These are phyloP conservation scores for Gouania willdenowi DNA, from an alignment of 2,797 vertebrate genomes.

Conservation along the genomic window DNA sequence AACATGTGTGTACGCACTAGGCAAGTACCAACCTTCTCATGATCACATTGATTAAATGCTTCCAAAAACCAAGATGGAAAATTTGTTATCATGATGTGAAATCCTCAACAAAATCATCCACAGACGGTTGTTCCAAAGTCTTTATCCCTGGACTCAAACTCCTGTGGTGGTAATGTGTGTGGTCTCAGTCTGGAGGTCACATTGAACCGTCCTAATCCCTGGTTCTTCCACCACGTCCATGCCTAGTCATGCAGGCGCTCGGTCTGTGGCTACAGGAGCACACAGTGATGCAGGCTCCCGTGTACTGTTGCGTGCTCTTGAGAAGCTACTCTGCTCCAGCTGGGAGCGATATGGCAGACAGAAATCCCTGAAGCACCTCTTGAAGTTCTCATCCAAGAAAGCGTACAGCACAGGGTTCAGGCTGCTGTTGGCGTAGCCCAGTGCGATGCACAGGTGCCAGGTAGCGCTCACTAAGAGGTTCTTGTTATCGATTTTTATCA, in stretches of 20 bases:
- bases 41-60: slow-evolving; percentile 2
- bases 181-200: slow-evolving; percentile 76
- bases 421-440: slow-evolving; percentile 97
- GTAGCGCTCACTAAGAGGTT: slow-evolving; percentile 85
- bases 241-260: slow-evolving; percentile 82
- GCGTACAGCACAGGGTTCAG: slow-evolving; percentile 95
- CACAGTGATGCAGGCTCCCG: slow-evolving; percentile 83
- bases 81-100: neutral
- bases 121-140: neutral
- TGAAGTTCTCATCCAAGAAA: slow-evolving; percentile 96
- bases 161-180: slow-evolving; percentile 81
- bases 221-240: slow-evolving; percentile 61
- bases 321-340: slow-evolving; percentile 81
- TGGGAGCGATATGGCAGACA: slow-evolving; percentile 82
- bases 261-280: slow-evolving; percentile 59
- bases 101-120: neutral
- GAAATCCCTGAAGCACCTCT: slow-evolving; percentile 92
- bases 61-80: neutral
- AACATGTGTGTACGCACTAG: neutral
- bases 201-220: slow-evolving; percentile 34
- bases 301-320: slow-evolving; percentile 70
- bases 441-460: slow-evolving; percentile 94
- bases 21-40: slow-evolving; percentile 10
- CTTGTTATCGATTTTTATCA: slow-evolving; percentile 83
- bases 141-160: slow-evolving; percentile 59